Percentiles rank a stretch among this genome's conserved stretches.
These are phyloP conservation scores for Venturia canescens DNA, from an alignment of 1,140 invertebrate species.

Conservation along the genomic window DNA sequence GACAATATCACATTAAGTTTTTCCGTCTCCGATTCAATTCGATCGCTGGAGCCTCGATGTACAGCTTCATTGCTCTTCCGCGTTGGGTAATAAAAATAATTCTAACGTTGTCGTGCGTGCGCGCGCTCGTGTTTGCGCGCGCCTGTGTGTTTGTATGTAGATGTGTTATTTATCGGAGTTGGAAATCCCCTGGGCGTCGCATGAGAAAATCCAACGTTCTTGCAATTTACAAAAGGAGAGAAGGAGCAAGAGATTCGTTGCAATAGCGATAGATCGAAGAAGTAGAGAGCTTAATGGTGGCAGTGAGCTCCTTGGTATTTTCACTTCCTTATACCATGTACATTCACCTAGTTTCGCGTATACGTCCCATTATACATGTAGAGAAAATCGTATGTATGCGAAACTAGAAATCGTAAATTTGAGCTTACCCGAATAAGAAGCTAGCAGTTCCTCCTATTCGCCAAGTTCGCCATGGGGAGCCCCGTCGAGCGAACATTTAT, in stretches of 20 bases:
- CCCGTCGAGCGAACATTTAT: not conserved
- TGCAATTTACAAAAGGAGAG: constrained; percentile 9
- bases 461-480: not conserved
- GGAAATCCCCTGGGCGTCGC: constrained; percentile 5
- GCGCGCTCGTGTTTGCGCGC: not conserved
- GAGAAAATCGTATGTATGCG: constrained; percentile 9
- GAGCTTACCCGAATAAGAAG: constrained; percentile 33
- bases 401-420: constrained; percentile 44
- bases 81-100: constrained; percentile 1
- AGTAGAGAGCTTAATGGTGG: constrained; percentile 35
- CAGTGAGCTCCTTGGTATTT: constrained; percentile 14
- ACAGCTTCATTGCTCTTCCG: not conserved
- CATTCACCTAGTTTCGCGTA: not conserved
- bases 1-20: not conserved
- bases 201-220: constrained; percentile 13
- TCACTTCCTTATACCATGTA: not conserved
- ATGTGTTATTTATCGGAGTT: constrained; percentile 1
- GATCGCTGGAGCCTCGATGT: not conserved
- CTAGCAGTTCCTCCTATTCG: constrained; percentile 2
- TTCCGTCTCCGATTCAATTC: not conserved
- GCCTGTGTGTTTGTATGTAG: no score
- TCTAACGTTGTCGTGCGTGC: not conserved
- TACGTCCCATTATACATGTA: not conserved
- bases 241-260: constrained; percentile 26
- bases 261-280: constrained; percentile 35